Percentiles rank a stretch among this genome's conserved stretches.
Evolutionary conservation across 2,888 invertebrate species (phyloP).

Genomic region (Leptinotarsa juncta): DNA sequence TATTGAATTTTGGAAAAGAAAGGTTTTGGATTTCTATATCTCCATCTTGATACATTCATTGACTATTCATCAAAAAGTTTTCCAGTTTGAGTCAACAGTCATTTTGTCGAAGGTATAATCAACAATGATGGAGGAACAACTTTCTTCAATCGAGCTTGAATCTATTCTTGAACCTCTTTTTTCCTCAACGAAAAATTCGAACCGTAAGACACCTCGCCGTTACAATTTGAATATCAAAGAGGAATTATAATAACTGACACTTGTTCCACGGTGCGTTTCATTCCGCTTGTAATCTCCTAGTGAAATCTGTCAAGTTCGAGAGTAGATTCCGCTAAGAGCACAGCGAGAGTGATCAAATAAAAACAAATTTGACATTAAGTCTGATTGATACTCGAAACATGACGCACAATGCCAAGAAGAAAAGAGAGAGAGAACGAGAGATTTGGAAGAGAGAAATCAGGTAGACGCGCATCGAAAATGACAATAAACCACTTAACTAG

Average conservation of each 20-base stretch:
- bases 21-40: too few species aligned
- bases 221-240: constrained; percentile 13
- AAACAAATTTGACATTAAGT: constrained; percentile 63
- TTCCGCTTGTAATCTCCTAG: constrained; percentile 50
- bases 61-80: too few species aligned
- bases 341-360: constrained; percentile 56
- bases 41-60: too few species aligned
- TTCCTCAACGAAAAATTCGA: neutral
- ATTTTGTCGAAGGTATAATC: too few species aligned
- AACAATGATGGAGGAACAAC: too few species aligned
- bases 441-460: constrained; percentile 41
- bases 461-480: constrained; percentile 56
- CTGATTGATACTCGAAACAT: constrained; percentile 62
- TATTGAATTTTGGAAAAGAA: too few species aligned
- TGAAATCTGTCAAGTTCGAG: constrained; percentile 54
- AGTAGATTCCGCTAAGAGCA: constrained; percentile 46
- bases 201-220: neutral
- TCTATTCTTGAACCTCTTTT: neutral
- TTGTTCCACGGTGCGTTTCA: constrained; percentile 42
- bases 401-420: constrained; percentile 48
- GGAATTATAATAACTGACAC: constrained; percentile 41
- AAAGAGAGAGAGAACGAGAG: constrained; percentile 22
- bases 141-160: neutral
- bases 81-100: too few species aligned
- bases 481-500: constrained; percentile 67